Evolutionary conservation across 2,113 vertebrate species (phyloP).

Genomic region (Callopanchax toddi): DNA sequence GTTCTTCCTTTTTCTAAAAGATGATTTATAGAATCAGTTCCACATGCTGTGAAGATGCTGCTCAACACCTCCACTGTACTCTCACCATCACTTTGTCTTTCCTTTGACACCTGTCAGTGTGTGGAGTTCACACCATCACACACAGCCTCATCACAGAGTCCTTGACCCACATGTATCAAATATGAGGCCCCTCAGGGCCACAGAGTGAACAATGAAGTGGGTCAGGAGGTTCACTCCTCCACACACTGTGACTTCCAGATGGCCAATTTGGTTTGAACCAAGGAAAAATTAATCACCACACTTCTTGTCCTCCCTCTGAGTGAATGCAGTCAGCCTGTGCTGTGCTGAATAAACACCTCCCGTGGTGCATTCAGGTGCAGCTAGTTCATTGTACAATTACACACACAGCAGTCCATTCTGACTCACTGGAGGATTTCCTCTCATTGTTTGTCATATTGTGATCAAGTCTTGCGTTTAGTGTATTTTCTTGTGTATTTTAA

Average conservation of each 20-base stretch:
- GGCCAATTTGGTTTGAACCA: conserved; percentile 58
- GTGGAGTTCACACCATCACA: not conserved
- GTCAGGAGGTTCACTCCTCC: conserved; percentile 56
- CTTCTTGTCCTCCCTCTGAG: conserved; percentile 42
- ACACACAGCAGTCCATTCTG: not conserved
- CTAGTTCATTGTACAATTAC: conserved; percentile 5
- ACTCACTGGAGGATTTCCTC: conserved; percentile 1
- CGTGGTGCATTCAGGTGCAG: conserved; percentile 22
- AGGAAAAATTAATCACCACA: conserved; percentile 55
- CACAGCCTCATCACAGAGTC: conserved; percentile 12
- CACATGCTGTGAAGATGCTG: no score
- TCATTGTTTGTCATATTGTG: not conserved
- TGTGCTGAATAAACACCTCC: conserved; percentile 37
- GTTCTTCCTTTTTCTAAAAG: no score
- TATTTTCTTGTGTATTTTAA: not conserved
- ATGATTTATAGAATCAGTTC: no score
- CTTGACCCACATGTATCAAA: conserved; percentile 62
- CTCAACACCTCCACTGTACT: not conserved
- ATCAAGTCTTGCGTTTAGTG: not conserved
- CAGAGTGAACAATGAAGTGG: conserved; percentile 45
- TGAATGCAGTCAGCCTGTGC: conserved; percentile 29
- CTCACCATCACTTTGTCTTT: not conserved
- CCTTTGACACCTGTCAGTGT: not conserved
- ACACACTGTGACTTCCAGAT: conserved; percentile 57
- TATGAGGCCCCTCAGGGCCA: conserved; percentile 31